These are phyloP conservation scores for Epirrita christyi DNA, from an alignment of 2,888 invertebrate genomes.

Conservation along the genomic window DNA sequence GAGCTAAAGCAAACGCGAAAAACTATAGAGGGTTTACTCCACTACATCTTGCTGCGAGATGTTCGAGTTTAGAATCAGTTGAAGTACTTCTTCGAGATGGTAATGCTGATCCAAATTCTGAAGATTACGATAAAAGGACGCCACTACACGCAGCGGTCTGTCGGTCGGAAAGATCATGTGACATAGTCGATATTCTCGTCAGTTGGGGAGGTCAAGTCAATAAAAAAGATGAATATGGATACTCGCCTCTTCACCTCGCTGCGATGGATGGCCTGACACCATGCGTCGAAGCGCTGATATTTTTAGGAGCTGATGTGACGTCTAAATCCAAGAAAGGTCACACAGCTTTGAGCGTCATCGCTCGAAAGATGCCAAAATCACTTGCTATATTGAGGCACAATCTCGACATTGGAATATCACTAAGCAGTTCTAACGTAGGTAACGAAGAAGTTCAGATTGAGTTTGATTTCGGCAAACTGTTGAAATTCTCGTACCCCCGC, in stretches of 20 bases:
- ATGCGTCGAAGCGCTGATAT: slow-evolving; percentile 93
- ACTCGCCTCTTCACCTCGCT: slow-evolving; percentile 93
- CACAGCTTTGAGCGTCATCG: slow-evolving; percentile 92
- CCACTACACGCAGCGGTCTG: slow-evolving; percentile 93
- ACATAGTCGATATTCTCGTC: slow-evolving; percentile 90
- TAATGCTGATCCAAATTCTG: slow-evolving; percentile 90
- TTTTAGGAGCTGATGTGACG: slow-evolving; percentile 93
- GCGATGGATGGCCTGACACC: slow-evolving; percentile 93
- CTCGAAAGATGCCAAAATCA: slow-evolving; percentile 93
- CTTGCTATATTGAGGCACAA: slow-evolving; percentile 91
- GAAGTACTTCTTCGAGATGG: slow-evolving; percentile 90
- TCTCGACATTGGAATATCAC: slow-evolving; percentile 90
- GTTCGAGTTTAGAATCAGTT: slow-evolving; percentile 92
- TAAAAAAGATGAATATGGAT: slow-evolving; percentile 93
- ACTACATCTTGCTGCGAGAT: slow-evolving; percentile 93
- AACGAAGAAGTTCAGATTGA: slow-evolving; percentile 93
- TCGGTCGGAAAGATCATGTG: slow-evolving; percentile 90
- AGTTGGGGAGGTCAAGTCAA: slow-evolving; percentile 93
- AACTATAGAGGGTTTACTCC: slow-evolving; percentile 93
- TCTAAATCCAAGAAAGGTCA: slow-evolving; percentile 94
- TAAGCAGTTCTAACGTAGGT: slow-evolving; percentile 89
- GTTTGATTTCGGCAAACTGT: slow-evolving; percentile 91
- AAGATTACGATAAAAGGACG: slow-evolving; percentile 92
- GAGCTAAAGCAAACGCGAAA: slow-evolving; percentile 90
- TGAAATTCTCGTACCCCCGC: slow-evolving; percentile 92